Evolutionary conservation across 2,797 vertebrate species (phyloP).

Genomic region (Lithobates sylvaticus): DNA sequence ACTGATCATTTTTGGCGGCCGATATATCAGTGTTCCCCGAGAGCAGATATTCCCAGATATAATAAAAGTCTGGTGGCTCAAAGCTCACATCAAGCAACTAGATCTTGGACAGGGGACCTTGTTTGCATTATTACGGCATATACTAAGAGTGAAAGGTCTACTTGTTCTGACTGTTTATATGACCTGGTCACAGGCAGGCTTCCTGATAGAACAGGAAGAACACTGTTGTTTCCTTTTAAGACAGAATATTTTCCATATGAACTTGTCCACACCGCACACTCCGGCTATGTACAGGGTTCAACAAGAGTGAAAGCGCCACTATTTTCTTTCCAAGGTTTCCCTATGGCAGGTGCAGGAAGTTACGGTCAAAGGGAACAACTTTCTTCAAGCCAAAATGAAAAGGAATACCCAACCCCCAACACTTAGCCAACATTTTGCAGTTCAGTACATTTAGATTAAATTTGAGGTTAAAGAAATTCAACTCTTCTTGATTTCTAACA

Average conservation of each 20-base stretch:
- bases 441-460: not conserved
- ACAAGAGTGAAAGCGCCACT: not conserved
- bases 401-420: not conserved
- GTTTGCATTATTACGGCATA: no score
- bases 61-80: not conserved
- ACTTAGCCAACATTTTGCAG: not conserved
- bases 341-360: slow-evolving; percentile 32
- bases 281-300: not conserved
- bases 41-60: not conserved
- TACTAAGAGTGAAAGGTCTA: slow-evolving; percentile 19
- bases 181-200: slow-evolving; percentile 14
- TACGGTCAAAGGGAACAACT: not conserved
- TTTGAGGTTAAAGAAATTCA: no score
- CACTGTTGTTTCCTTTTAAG: slow-evolving; percentile 15
- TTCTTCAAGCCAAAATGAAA: not conserved
- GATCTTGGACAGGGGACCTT: not conserved
- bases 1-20: no score
- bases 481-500: no score
- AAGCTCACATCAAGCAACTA: not conserved
- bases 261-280: slow-evolving; percentile 32
- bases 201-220: slow-evolving; percentile 20
- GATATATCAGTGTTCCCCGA: no score
- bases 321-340: not conserved
- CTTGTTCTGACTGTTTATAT: slow-evolving; percentile 20
- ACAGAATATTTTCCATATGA: slow-evolving; percentile 26